Base-by-base conservation (phyloP, 2,888 invertebrate genomes). In the Diogma glabrata region DNA sequence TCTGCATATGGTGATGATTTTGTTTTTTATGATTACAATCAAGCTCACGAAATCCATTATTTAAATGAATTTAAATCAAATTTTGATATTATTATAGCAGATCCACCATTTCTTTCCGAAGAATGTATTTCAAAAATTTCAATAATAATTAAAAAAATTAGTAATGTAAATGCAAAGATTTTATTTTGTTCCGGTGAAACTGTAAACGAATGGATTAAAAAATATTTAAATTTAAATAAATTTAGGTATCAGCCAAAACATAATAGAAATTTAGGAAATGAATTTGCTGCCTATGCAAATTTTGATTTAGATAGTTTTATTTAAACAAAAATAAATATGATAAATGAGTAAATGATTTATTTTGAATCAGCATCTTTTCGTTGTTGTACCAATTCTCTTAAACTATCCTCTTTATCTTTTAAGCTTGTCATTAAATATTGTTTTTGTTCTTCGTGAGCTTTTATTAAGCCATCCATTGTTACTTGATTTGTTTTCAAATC, bases 81-180 rank as follows among this genome's bases (percentile, higher is more conserved):
- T 45, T 94, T 83, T 66, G 89, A 94, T 67, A 64, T 96, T 20
- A 85, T 96, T 1, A 74, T 97, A 50, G 90, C 87, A 0, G 96
- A 97, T 72, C 96, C 97, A 2, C 97, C 97, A 0, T 96, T 95
- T 69, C 73, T 97, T 3, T 87, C 93, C 0, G 85, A 90, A 58
- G 95, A 95, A 65, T 96, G 96, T 67, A 75, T 95, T 47, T 76
- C 79, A 1, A 93, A 94, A 72, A 84, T 84, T 1, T 78, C 88
- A 0, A 70, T 79, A 52, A 90, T 91, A 0, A 78, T 94, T 2
- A 81, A 80, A 58, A 78, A 79, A 59, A 66, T 96, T 50, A 69
- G 79, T 0, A 87, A 83, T 64, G 43, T 50, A 1, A 57, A 59
- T 10, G 19, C 17, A 12, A 47, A 47, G 28, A 47, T 47, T 17